Conservation (phyloP, 2,888 invertebrate species). For the Plagiodera versicolora region DNA sequence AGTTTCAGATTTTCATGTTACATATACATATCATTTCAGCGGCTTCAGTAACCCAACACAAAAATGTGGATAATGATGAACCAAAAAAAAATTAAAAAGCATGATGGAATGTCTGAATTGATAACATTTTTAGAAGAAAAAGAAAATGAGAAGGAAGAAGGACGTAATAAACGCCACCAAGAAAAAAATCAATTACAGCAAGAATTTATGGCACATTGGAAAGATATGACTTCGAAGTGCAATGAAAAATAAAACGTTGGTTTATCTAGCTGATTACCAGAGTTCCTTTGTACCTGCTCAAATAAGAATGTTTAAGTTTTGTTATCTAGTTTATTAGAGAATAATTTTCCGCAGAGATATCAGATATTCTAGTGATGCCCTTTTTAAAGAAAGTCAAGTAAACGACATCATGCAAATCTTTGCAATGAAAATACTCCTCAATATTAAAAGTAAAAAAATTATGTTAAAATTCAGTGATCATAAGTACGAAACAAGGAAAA, state of each 20-base stretch:
- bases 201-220: conserved; percentile 9
- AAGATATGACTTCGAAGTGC: conserved; percentile 4
- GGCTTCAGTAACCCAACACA: not conserved
- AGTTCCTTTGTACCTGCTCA: not conserved
- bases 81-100: not conserved
- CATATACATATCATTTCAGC: not conserved
- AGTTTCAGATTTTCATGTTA: not conserved
- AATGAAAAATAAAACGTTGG: not conserved
- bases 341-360: no score
- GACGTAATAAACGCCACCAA: not conserved
- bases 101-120: conserved; percentile 5
- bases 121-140: not conserved
- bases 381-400: no score
- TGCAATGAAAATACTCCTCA: no score
- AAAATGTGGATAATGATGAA: no score
- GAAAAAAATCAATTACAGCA: not conserved
- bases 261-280: not conserved
- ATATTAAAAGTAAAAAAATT: no score
- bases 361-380: no score
- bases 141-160: conserved; percentile 7
- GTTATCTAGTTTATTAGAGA: no score
- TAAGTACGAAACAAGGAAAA: no score
- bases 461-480: no score
- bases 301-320: no score
- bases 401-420: no score